Conservation (phyloP, 2,888 invertebrate genomes). For the Margaritifera margaritifera region DNA sequence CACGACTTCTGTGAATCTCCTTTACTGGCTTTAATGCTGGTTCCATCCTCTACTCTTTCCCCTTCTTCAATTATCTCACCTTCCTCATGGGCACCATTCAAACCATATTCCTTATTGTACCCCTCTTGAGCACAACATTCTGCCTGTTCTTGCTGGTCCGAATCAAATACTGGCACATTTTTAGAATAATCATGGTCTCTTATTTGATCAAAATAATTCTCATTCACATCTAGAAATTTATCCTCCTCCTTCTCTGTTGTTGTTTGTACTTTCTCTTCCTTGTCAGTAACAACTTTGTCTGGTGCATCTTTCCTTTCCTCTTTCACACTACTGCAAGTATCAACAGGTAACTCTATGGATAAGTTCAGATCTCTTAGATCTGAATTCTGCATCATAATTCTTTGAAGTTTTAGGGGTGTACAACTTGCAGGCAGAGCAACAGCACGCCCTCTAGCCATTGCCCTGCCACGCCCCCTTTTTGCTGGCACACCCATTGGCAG, state of each 20-base stretch:
- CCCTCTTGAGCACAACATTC: conserved; percentile 5
- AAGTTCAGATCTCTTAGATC: conserved; percentile 22
- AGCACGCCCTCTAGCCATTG: conserved; percentile 42
- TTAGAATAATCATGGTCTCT: conserved; percentile 79
- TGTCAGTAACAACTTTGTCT: neutral
- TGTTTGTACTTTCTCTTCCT: conserved; percentile 3
- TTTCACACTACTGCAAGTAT: neutral
- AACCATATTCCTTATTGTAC: neutral
- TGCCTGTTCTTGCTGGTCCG: neutral
- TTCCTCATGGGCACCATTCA: conserved; percentile 35
- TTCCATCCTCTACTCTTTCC: conserved; percentile 10
- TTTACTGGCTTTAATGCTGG: neutral
- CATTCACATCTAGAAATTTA: conserved; percentile 14
- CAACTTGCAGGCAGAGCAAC: conserved; percentile 35
- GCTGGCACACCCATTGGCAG: conserved; percentile 55
- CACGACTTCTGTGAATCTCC: conserved; percentile 3
- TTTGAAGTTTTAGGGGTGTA: conserved; percentile 37
- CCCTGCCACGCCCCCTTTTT: conserved; percentile 46
- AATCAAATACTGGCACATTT: conserved; percentile 12
- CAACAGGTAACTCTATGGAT: neutral
- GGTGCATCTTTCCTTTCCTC: neutral
- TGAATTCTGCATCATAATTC: conserved; percentile 39
- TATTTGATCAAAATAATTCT: conserved; percentile 56
- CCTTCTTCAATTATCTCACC: conserved; percentile 35
- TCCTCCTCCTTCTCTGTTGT: conserved; percentile 2